Evolutionary conservation across 1,140 invertebrate genomes (phyloP).

Genomic region (Bombus breviceps): DNA sequence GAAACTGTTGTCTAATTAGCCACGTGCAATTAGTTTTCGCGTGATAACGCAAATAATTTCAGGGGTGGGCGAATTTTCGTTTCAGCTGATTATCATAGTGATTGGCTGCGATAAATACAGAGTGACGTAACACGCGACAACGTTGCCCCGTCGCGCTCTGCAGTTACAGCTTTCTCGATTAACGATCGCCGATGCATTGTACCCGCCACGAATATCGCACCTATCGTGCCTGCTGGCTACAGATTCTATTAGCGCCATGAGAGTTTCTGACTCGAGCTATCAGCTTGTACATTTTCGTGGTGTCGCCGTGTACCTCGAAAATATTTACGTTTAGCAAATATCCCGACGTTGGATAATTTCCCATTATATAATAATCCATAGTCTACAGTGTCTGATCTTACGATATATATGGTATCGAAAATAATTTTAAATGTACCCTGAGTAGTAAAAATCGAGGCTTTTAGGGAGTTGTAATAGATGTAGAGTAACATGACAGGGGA

Average conservation of each 20-base stretch:
- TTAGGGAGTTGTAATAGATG: rapidly evolving
- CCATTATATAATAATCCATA: not conserved
- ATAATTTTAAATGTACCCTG: not conserved
- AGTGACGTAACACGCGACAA: constrained; percentile 5
- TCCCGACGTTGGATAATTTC: too few species aligned
- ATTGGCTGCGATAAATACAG: constrained; percentile 53
- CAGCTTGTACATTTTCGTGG: not conserved
- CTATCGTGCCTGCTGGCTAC: constrained; percentile 4
- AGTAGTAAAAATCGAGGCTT: not conserved
- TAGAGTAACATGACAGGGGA: too few species aligned
- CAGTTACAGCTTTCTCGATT: constrained; percentile 54
- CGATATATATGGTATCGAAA: not conserved
- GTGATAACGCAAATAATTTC: constrained; percentile 35
- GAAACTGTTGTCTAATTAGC: constrained; percentile 34
- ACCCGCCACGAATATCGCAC: constrained; percentile 50
- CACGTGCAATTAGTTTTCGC: constrained; percentile 33
- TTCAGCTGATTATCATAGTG: constrained; percentile 31
- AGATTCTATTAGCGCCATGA: constrained; percentile 57
- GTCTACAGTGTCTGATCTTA: not conserved
- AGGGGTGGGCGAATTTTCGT: not conserved
- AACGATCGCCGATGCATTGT: constrained; percentile 54
- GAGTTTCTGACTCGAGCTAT: not conserved
- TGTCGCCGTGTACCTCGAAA: not conserved
- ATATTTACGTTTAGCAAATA: not conserved
- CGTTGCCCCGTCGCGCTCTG: not conserved